Evolutionary conservation across 2,888 invertebrate species (phyloP).

Genomic region (Lasioglossum oenotherae): DNA sequence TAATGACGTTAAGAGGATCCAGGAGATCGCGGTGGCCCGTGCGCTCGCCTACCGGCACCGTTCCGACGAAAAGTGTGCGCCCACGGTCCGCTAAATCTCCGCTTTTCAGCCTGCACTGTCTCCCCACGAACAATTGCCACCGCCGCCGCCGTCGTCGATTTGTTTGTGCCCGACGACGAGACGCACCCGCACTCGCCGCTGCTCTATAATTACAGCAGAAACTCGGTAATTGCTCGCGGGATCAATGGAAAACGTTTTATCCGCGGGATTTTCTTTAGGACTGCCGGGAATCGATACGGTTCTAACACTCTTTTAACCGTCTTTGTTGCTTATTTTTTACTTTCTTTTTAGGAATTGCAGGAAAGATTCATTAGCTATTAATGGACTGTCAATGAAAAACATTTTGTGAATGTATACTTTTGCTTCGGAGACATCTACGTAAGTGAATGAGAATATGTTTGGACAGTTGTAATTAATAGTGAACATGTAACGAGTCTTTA

Average conservation of each 20-base stretch:
- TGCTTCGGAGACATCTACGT: too few relatives aligned
- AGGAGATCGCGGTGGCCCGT: constrained; percentile 46
- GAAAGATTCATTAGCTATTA: not conserved
- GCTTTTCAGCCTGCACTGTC: not conserved
- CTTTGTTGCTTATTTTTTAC: not conserved
- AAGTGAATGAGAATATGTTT: too few relatives aligned
- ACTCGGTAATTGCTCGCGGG: not conserved
- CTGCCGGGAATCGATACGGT: not conserved
- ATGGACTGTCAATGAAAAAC: not conserved
- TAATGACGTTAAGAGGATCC: constrained; percentile 73
- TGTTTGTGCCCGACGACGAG: not conserved
- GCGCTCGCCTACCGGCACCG: constrained; percentile 39
- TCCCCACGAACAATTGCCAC: not conserved
- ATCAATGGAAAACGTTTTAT: not conserved
- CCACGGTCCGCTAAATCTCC: constrained; percentile 21
- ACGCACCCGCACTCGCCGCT: not conserved
- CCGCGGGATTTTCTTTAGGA: not conserved
- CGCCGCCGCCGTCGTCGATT: not conserved
- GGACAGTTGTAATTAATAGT: too few relatives aligned
- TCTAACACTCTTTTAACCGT: not conserved
- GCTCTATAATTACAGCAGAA: not conserved
- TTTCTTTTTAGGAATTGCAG: not conserved
- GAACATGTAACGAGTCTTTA: too few relatives aligned
- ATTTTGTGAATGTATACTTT: not conserved
- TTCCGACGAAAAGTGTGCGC: constrained; percentile 34